These are phyloP conservation scores for Papilio demoleus DNA, from an alignment of 2,888 invertebrate genomes.

Conservation along the genomic window DNA sequence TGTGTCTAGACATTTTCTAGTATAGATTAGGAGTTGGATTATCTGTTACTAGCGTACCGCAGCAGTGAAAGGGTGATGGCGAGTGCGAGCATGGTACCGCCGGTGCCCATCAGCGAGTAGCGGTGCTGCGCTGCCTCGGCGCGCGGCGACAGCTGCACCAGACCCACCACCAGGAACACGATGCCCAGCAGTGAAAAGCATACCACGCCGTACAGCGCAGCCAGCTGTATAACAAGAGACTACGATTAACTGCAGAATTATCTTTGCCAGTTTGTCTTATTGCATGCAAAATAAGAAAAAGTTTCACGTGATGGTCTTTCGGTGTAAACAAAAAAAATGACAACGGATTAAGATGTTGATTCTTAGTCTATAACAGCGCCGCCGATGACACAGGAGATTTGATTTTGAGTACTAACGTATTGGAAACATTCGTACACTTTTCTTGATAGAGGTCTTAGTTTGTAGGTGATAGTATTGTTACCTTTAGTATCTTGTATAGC, in stretches of 20 bases:
- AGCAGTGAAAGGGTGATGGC: slow-evolving; percentile 86
- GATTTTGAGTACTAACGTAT: too few relatives aligned
- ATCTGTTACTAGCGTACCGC: slow-evolving; percentile 68
- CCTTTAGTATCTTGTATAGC: slow-evolving; percentile 63
- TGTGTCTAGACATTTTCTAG: background rate
- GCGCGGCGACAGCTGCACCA: slow-evolving; percentile 90
- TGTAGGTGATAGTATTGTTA: slow-evolving; percentile 35
- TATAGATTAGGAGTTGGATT: background rate
- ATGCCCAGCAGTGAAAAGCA: slow-evolving; percentile 89
- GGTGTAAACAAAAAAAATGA: too few relatives aligned
- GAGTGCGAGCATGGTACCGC: slow-evolving; percentile 84
- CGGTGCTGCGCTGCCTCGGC: slow-evolving; percentile 90
- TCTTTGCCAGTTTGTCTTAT: too few relatives aligned
- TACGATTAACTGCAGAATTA: too few relatives aligned
- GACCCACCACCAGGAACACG: slow-evolving; percentile 88
- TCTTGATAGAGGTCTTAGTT: too few relatives aligned
- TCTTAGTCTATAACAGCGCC: too few relatives aligned
- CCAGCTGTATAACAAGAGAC: slow-evolving; percentile 78
- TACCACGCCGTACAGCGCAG: slow-evolving; percentile 89
- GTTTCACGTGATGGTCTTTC: too few relatives aligned
- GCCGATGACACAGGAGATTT: too few relatives aligned
- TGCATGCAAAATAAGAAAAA: too few relatives aligned
- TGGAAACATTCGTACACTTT: too few relatives aligned
- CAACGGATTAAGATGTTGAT: too few relatives aligned
- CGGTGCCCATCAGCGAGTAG: slow-evolving; percentile 87